Conservation (phyloP, 2,888 invertebrate genomes). For the Tipula lateralis region DNA sequence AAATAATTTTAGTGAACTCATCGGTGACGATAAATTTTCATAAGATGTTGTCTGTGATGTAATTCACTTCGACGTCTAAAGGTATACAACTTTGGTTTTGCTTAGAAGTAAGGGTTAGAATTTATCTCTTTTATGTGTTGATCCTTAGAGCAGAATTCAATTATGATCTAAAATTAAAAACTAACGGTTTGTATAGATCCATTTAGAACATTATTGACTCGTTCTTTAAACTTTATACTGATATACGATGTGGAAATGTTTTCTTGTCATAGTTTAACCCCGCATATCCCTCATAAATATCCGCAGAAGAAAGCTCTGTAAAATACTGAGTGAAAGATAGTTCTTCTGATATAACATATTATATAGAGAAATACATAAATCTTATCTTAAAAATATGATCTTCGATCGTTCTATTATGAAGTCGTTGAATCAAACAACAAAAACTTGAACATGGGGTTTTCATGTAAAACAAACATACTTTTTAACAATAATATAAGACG, state of each 20-base stretch:
- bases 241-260: too few species aligned
- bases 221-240: too few species aligned
- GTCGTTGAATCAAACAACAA: neutral
- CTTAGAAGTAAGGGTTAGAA: neutral
- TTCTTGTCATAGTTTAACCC: neutral
- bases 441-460: neutral
- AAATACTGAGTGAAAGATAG: neutral
- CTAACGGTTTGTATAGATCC: too few species aligned
- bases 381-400: neutral
- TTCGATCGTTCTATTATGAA: neutral
- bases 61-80: neutral
- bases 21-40: neutral
- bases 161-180: too few species aligned
- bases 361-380: neutral
- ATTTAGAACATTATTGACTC: too few species aligned
- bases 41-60: neutral
- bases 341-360: neutral
- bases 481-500: neutral
- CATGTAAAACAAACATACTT: neutral
- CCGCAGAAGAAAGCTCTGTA: neutral
- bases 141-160: too few species aligned
- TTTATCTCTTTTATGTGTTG: too few species aligned
- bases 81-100: neutral
- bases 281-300: neutral
- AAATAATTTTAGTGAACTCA: neutral